Evolutionary conservation across 1,140 invertebrate species (phyloP).

Genomic region (Drosophila navojoa): DNA sequence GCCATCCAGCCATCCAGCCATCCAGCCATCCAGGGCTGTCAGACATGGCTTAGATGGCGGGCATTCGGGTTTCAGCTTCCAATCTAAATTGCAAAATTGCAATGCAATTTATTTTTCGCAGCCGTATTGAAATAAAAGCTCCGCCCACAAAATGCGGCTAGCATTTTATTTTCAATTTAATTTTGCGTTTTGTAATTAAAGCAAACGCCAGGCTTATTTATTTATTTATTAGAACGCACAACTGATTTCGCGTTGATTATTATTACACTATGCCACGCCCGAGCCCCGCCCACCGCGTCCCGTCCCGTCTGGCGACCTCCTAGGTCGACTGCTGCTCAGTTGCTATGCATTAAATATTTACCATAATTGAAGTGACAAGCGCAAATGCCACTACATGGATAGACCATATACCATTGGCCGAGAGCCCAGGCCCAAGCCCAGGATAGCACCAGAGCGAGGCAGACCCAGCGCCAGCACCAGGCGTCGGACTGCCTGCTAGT

Average conservation of each 20-base stretch:
- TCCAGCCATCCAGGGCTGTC: conserved; percentile 40
- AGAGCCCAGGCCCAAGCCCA: background rate
- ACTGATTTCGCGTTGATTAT: conserved; percentile 79
- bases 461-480: conserved; percentile 1
- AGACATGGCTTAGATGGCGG: conserved; percentile 23
- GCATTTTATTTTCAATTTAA: conserved; percentile 80
- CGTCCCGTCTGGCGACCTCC: background rate
- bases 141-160: conserved; percentile 53
- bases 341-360: conserved; percentile 76
- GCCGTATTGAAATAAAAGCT: conserved; percentile 26
- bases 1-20: background rate
- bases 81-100: conserved; percentile 72
- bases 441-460: background rate
- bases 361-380: conserved; percentile 82
- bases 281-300: background rate
- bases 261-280: conserved; percentile 63
- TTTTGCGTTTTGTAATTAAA: conserved; percentile 78
- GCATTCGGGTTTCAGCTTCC: conserved; percentile 10
- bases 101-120: conserved; percentile 55
- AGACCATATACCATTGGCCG: conserved; percentile 41
- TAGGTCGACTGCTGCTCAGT: conserved; percentile 8
- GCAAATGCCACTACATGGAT: conserved; percentile 74
- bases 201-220: conserved; percentile 59
- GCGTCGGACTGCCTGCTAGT: conserved; percentile 24
- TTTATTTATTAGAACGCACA: conserved; percentile 79